Evolutionary conservation across 2,797 vertebrate genomes (phyloP).

Genomic region (Alfaro cultratus): DNA sequence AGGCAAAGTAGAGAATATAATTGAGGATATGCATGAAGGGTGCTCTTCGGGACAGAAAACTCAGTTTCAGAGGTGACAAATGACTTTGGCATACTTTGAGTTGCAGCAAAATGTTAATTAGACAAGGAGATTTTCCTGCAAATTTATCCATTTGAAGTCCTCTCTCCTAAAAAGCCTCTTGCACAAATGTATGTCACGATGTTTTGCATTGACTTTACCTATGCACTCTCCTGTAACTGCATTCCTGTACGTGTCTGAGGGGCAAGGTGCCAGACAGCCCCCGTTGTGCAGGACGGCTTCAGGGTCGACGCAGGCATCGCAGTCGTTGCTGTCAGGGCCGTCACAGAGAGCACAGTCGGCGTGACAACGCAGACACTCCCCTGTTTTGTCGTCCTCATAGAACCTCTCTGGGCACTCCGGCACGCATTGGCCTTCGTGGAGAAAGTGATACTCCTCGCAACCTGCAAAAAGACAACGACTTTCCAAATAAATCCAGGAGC

Average conservation of each 20-base stretch:
- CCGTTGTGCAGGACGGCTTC: slow-evolving; percentile 75
- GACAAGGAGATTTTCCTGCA: neutral
- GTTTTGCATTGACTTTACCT: slow-evolving; percentile 72
- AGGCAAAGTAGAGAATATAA: slow-evolving; percentile 45
- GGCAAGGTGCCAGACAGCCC: slow-evolving; percentile 82
- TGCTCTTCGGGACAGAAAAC: slow-evolving; percentile 35
- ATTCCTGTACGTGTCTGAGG: slow-evolving; percentile 81
- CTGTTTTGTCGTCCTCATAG: slow-evolving; percentile 72
- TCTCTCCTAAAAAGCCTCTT: neutral
- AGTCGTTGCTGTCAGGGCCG: slow-evolving; percentile 81
- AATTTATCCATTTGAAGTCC: neutral
- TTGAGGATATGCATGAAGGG: slow-evolving; percentile 42
- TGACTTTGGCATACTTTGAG: slow-evolving; percentile 24
- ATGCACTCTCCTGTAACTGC: slow-evolving; percentile 75
- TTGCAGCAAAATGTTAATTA: neutral
- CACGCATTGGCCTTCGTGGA: slow-evolving; percentile 82
- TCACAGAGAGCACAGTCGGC: slow-evolving; percentile 82
- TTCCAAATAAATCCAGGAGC: slow-evolving; percentile 13
- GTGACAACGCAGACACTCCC: slow-evolving; percentile 84
- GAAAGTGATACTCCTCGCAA: slow-evolving; percentile 83
- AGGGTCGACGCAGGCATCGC: slow-evolving; percentile 75
- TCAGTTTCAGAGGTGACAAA: slow-evolving; percentile 18
- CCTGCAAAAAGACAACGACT: slow-evolving; percentile 66
- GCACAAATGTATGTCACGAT: neutral
- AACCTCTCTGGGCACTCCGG: slow-evolving; percentile 82